A percentile compares a stretch with the other conserved stretches of the same genome.
phyloP scores from a whole-genome alignment of 2,888 invertebrate genomes.

The Myopa testacea region DNA sequence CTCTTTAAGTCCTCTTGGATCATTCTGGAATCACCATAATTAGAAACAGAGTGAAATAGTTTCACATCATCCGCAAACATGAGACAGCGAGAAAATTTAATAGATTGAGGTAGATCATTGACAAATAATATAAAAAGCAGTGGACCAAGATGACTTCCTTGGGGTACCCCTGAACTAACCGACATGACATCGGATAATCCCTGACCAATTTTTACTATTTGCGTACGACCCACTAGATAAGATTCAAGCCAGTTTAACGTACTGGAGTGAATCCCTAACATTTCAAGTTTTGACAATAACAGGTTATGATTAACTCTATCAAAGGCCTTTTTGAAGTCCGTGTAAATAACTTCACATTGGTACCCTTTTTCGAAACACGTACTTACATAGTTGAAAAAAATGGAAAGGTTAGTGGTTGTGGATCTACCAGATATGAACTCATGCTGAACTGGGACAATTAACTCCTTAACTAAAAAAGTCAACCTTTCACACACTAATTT shows the following conservation, averaged over 20 bases:
- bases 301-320: too few relatives aligned
- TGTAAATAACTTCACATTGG: too few relatives aligned
- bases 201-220: not conserved
- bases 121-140: not conserved
- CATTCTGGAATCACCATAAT: too few relatives aligned
- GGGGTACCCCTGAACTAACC: not conserved
- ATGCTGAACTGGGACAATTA: not conserved
- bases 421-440: constrained; percentile 10
- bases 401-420: not conserved
- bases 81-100: too few relatives aligned
- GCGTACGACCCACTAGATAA: not conserved
- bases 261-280: constrained; percentile 8
- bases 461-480: not conserved
- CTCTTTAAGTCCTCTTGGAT: too few relatives aligned
- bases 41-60: not conserved
- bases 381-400: not conserved
- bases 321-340: too few relatives aligned
- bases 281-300: too few relatives aligned
- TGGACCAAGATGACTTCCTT: not conserved
- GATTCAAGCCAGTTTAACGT: not conserved
- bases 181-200: not conserved
- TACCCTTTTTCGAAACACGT: too few relatives aligned
- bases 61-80: too few relatives aligned
- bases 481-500: not conserved
- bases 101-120: too few relatives aligned